Evolutionary conservation across 2,797 vertebrate genomes (phyloP).

Genomic region (Lacerta agilis): DNA sequence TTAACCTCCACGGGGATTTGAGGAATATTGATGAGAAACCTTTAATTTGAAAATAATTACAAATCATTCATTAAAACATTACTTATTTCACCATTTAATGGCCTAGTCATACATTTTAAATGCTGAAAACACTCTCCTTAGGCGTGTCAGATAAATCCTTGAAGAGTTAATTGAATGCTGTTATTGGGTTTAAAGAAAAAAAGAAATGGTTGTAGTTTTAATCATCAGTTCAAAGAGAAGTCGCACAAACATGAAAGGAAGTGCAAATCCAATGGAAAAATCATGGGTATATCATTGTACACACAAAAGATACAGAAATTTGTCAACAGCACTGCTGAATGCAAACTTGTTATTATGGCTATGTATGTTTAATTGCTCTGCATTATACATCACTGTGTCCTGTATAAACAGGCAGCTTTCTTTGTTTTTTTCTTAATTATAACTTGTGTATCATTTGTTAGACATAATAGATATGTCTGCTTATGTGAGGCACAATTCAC

Average conservation of each 20-base stretch:
- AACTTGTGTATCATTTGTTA: not conserved
- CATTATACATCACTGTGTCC: not conserved
- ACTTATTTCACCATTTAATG: slow-evolving; percentile 64
- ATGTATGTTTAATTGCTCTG: slow-evolving; percentile 28
- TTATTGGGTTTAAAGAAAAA: slow-evolving; percentile 37
- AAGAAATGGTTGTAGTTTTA: slow-evolving; percentile 41
- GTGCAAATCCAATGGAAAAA: slow-evolving; percentile 37
- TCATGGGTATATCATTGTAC: not conserved
- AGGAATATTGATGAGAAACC: slow-evolving; percentile 60
- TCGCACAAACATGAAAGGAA: slow-evolving; percentile 21
- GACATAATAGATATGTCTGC: not conserved
- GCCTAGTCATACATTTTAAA: slow-evolving; percentile 59
- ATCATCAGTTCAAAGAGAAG: slow-evolving; percentile 44
- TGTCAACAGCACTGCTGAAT: slow-evolving; percentile 3
- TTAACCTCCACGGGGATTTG: slow-evolving; percentile 62
- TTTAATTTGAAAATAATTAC: slow-evolving; percentile 76
- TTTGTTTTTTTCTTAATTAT: slow-evolving; percentile 9
- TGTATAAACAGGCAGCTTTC: slow-evolving; percentile 23
- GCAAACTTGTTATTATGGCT: slow-evolving; percentile 1
- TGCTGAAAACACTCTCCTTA: slow-evolving; percentile 46
- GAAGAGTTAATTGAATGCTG: slow-evolving; percentile 50
- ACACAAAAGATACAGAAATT: slow-evolving; percentile 11
- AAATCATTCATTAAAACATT: slow-evolving; percentile 67
- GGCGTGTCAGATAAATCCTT: slow-evolving; percentile 50
- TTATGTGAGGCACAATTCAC: not conserved